Conservation (phyloP, 2,113 vertebrate genomes). For the Formicarius rufipectus region DNA sequence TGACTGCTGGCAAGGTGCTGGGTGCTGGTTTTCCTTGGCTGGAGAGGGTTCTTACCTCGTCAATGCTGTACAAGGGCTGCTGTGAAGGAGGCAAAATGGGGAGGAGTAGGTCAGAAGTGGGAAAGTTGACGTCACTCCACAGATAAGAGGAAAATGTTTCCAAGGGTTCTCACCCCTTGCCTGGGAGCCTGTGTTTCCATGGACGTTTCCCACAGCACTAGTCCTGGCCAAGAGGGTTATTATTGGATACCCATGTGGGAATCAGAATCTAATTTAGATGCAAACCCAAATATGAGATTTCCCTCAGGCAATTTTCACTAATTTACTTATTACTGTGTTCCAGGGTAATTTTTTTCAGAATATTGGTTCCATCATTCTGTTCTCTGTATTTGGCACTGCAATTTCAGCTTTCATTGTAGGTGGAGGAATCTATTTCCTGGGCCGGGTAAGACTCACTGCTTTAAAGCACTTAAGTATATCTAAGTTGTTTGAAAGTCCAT, state of each 20-base stretch:
- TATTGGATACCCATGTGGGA: background rate
- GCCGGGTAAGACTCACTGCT: slow-evolving; percentile 83
- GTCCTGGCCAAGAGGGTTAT: background rate
- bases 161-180: background rate
- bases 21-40: background rate
- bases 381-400: slow-evolving; percentile 95
- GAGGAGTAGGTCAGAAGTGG: background rate
- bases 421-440: slow-evolving; percentile 97
- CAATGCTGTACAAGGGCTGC: background rate
- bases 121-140: background rate
- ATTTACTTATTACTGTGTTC: slow-evolving; percentile 1
- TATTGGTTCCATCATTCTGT: slow-evolving; percentile 96
- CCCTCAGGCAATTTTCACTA: background rate
- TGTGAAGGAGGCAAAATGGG: background rate
- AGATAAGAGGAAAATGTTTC: background rate
- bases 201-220: background rate
- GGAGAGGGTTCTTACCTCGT: background rate
- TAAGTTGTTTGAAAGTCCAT: background rate
- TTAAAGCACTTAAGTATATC: background rate
- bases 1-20: background rate
- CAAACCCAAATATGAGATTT: background rate
- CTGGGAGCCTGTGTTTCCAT: background rate
- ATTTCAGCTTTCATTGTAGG: slow-evolving; percentile 98
- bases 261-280: background rate
- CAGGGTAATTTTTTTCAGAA: slow-evolving; percentile 99